Evolutionary conservation across 1,140 invertebrate species (phyloP).

Genomic region (Camponotus floridanus): DNA sequence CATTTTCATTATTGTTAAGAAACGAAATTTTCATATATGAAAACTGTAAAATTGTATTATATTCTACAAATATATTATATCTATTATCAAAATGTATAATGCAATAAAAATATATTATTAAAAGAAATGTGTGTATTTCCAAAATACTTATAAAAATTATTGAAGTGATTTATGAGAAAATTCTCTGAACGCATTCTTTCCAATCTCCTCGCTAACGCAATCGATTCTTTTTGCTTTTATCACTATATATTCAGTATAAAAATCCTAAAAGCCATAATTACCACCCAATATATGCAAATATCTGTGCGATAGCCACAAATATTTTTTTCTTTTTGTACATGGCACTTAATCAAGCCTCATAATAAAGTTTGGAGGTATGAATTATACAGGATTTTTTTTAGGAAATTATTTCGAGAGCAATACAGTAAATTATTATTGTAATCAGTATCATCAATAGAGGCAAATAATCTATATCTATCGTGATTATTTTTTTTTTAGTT

Average conservation of each 20-base stretch:
- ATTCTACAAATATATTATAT: neutral
- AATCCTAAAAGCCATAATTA: conserved; percentile 53
- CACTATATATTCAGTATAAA: conserved; percentile 65
- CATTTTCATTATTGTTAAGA: neutral
- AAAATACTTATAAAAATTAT: conserved; percentile 19
- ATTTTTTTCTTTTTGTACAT: conserved; percentile 57
- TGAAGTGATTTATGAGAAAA: neutral
- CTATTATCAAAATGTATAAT: neutral
- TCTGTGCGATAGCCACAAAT: neutral
- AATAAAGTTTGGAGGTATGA: conserved; percentile 9
- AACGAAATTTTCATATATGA: neutral
- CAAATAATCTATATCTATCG: conserved; percentile 59
- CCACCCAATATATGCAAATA: conserved; percentile 40
- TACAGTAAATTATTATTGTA: conserved; percentile 43
- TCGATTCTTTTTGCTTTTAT: conserved; percentile 2
- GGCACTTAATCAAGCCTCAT: conserved; percentile 51
- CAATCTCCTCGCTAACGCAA: conserved; percentile 39
- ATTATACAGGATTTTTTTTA: conserved; percentile 4
- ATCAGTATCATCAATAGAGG: conserved; percentile 30
- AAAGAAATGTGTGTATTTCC: neutral
- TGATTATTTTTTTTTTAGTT: conserved; percentile 29
- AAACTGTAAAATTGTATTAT: conserved; percentile 6
- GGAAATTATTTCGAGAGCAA: neutral
- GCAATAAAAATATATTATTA: neutral
- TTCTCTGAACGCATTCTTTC: conserved; percentile 17